These are phyloP conservation scores for Lucilia cuprina DNA, from an alignment of 1,140 invertebrate species.

Conservation along the genomic window DNA sequence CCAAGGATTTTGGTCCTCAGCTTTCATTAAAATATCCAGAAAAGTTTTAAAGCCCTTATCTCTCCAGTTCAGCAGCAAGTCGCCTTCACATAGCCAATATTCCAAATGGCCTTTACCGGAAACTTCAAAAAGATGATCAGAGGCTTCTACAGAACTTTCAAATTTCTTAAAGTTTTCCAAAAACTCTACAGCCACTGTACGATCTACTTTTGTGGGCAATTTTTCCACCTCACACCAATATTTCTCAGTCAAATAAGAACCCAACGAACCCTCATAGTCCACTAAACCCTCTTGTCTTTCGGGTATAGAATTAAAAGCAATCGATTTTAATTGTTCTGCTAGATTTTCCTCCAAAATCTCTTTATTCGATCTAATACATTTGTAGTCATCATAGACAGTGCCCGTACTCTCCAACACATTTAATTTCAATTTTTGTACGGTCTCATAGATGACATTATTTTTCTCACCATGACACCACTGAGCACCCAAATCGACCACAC, in stretches of 20 bases:
- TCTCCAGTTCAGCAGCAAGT: slow-evolving; percentile 70
- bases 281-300: slow-evolving; percentile 50
- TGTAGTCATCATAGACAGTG: slow-evolving; percentile 48
- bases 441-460: slow-evolving; percentile 72
- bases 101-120: slow-evolving; percentile 66
- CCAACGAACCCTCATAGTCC: slow-evolving; percentile 58
- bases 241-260: slow-evolving; percentile 63
- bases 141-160: slow-evolving; percentile 67
- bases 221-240: slow-evolving; percentile 52
- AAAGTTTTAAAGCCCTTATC: slow-evolving; percentile 68
- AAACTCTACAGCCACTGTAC: slow-evolving; percentile 61
- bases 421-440: slow-evolving; percentile 67
- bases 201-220: slow-evolving; percentile 41
- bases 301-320: slow-evolving; percentile 48
- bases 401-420: slow-evolving; percentile 63
- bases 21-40: slow-evolving; percentile 67
- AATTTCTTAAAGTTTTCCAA: slow-evolving; percentile 65
- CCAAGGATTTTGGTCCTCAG: slow-evolving; percentile 39
- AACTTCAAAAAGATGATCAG: slow-evolving; percentile 69
- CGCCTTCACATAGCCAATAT: slow-evolving; percentile 69
- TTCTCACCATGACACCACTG: slow-evolving; percentile 81
- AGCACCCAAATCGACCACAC: slow-evolving; percentile 79
- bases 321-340: slow-evolving; percentile 46
- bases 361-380: slow-evolving; percentile 60
- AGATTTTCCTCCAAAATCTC: slow-evolving; percentile 53